phyloP scores from a whole-genome alignment of 2,113 vertebrate species.

The Chaenocephalus aceratus region DNA sequence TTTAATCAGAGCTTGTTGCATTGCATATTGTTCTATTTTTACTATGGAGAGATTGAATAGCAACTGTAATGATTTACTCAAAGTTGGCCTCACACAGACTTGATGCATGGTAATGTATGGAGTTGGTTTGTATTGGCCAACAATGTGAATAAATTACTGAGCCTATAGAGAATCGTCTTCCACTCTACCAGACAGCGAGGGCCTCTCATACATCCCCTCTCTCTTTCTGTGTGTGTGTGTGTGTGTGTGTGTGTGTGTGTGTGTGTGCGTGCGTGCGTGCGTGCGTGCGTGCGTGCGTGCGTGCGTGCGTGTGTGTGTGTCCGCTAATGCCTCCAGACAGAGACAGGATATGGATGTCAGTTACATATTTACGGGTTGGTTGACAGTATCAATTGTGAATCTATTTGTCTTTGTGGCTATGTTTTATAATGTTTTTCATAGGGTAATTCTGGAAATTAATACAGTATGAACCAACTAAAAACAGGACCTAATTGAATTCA shows the following conservation, averaged over 20 bases:
- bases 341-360: constrained; percentile 57
- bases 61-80: too few species aligned
- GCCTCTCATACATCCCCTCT: constrained; percentile 65
- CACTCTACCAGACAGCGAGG: constrained; percentile 58
- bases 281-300: constrained; percentile 32
- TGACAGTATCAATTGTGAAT: not conserved
- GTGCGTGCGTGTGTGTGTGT: constrained; percentile 38
- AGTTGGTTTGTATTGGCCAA: constrained; percentile 45
- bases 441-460: too few species aligned
- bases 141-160: constrained; percentile 55
- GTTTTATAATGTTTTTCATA: too few species aligned
- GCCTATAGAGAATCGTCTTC: constrained; percentile 45
- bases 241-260: constrained; percentile 32
- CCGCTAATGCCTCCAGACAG: constrained; percentile 55
- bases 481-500: too few species aligned
- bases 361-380: constrained; percentile 35
- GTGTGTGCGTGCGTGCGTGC: constrained; percentile 4
- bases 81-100: not conserved
- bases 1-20: too few species aligned
- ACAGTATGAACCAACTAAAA: too few species aligned
- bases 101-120: constrained; percentile 16
- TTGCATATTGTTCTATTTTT: too few species aligned
- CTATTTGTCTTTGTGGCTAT: not conserved
- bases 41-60: too few species aligned
- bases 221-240: constrained; percentile 2